Evolutionary conservation across 2,797 vertebrate species (phyloP).

Genomic region (Cygnus olor): DNA sequence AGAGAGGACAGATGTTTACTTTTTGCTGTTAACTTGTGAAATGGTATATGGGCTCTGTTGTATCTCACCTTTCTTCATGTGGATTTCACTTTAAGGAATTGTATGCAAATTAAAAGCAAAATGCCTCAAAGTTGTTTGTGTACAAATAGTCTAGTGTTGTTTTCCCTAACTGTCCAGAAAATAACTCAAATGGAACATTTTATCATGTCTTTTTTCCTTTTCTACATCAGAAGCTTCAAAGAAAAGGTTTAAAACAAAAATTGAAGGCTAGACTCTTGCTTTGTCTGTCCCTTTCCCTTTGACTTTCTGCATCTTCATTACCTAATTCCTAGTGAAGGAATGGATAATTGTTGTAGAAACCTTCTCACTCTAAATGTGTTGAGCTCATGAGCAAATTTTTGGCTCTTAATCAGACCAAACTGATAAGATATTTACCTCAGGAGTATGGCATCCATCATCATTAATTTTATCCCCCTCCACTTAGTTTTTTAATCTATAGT

Average conservation of each 20-base stretch:
- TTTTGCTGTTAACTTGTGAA: slow-evolving; percentile 58
- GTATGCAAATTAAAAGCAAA: slow-evolving; percentile 69
- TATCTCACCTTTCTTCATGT: slow-evolving; percentile 54
- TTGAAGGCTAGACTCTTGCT: background rate
- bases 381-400: background rate
- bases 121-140: slow-evolving; percentile 50
- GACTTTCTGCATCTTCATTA: background rate
- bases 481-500: background rate
- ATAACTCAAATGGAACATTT: background rate
- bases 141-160: background rate
- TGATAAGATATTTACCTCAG: too few species aligned
- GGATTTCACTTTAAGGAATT: slow-evolving; percentile 54
- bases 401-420: background rate
- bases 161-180: background rate
- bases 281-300: background rate
- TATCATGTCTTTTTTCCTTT: background rate
- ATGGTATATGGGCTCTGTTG: slow-evolving; percentile 47
- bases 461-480: background rate
- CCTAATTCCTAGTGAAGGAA: background rate
- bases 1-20: slow-evolving; percentile 42
- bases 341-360: background rate
- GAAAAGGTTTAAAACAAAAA: background rate
- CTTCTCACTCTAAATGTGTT: background rate
- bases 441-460: background rate
- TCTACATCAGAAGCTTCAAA: background rate